Conservation (phyloP, 2,113 vertebrate genomes). For the Madoqua kirkii region DNA sequence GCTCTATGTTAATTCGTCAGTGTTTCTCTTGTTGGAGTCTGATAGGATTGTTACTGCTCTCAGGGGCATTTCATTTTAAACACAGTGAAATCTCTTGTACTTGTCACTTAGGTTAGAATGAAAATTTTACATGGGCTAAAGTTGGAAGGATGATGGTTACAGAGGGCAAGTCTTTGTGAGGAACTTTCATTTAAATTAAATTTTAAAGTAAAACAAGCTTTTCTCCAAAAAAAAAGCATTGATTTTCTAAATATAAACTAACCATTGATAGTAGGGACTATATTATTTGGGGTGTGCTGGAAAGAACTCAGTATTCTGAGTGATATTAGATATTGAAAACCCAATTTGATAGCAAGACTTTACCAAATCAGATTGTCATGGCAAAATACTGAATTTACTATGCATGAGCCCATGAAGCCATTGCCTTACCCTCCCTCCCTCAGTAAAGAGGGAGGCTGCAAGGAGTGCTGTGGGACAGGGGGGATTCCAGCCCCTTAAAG, state of each 20-base stretch:
- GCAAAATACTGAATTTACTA: background rate
- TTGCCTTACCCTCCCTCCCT: slow-evolving; percentile 20
- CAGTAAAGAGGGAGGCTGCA: slow-evolving; percentile 45
- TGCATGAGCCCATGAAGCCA: background rate
- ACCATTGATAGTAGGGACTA: background rate
- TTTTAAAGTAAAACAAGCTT: slow-evolving; percentile 58
- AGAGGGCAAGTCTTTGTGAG: slow-evolving; percentile 39
- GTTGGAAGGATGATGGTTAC: slow-evolving; percentile 8
- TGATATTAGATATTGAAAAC: background rate
- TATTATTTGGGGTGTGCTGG: background rate
- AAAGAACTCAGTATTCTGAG: background rate
- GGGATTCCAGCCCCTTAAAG: slow-evolving; percentile 67
- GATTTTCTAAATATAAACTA: background rate
- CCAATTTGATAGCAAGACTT: slow-evolving; percentile 6
- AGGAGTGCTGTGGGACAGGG: slow-evolving; percentile 56
- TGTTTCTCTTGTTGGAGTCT: slow-evolving; percentile 51
- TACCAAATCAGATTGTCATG: background rate
- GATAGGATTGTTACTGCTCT: slow-evolving; percentile 43
- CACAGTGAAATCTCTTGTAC: slow-evolving; percentile 58
- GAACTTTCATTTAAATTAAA: slow-evolving; percentile 54
- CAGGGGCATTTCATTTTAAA: slow-evolving; percentile 55
- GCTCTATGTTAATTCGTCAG: slow-evolving; percentile 46
- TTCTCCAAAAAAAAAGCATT: background rate
- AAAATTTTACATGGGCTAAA: slow-evolving; percentile 53
- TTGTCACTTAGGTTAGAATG: slow-evolving; percentile 67